Conservation (phyloP, 2,888 invertebrate genomes). For the Lysandra coridon region DNA sequence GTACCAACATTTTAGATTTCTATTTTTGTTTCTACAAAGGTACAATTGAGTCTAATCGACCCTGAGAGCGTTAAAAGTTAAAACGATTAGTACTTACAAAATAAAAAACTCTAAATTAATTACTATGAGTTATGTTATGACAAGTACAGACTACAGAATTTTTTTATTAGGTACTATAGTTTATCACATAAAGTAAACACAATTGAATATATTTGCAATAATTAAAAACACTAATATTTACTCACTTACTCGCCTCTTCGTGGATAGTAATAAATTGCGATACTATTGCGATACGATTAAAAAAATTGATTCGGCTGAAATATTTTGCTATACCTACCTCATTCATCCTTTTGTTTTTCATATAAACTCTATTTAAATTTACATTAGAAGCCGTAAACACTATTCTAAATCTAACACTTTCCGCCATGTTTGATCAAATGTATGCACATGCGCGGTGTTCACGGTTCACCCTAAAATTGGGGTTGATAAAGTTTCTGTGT, state of each 20-base stretch:
- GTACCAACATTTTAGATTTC: too few species aligned
- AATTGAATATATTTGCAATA: too few species aligned
- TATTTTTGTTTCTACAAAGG: too few species aligned
- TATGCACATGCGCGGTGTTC: conserved; percentile 59
- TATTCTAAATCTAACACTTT: conserved; percentile 41
- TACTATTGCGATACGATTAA: neutral
- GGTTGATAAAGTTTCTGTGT: conserved; percentile 52
- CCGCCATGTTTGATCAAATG: conserved; percentile 72
- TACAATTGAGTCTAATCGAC: too few species aligned
- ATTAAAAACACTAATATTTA: too few species aligned
- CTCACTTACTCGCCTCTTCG: neutral
- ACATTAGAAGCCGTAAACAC: neutral
- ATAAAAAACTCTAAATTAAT: too few species aligned
- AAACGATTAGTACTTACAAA: too few species aligned
- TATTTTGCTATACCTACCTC: neutral
- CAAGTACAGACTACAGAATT: too few species aligned
- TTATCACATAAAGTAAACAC: too few species aligned
- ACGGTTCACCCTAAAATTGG: conserved; percentile 54
- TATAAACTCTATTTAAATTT: neutral
- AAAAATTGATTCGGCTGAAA: neutral
- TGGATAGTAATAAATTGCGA: neutral
- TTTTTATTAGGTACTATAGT: too few species aligned
- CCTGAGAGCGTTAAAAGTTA: too few species aligned
- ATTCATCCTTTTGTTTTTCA: neutral
- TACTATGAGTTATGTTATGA: too few species aligned